These are phyloP conservation scores for Reticulitermes speratus DNA, from an alignment of 1,140 invertebrate species.

Conservation along the genomic window DNA sequence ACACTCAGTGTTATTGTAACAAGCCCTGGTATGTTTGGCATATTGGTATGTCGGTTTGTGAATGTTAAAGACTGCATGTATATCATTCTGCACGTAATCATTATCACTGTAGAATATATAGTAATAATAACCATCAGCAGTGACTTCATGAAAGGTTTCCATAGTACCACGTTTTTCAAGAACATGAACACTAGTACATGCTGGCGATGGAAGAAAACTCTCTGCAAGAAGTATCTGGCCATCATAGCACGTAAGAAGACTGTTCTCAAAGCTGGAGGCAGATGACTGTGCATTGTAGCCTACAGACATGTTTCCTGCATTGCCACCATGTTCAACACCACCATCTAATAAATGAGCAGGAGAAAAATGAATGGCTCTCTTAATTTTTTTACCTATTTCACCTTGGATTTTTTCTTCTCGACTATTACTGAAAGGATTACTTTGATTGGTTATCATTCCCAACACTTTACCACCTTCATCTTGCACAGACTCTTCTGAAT, in stretches of 20 bases:
- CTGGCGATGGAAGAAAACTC: slow-evolving; percentile 62
- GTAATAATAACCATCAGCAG: slow-evolving; percentile 77
- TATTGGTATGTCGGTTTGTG: slow-evolving; percentile 78
- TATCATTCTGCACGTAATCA: slow-evolving; percentile 72
- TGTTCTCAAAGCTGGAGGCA: slow-evolving; percentile 74
- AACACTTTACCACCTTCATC: too few relatives aligned
- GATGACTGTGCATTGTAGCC: slow-evolving; percentile 57
- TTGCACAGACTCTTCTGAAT: too few relatives aligned
- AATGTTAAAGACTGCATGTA: slow-evolving; percentile 80
- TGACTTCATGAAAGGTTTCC: slow-evolving; percentile 64
- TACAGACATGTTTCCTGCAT: slow-evolving; percentile 58
- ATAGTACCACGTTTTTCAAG: slow-evolving; percentile 64
- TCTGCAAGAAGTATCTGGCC: slow-evolving; percentile 68
- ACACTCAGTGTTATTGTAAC: slow-evolving; percentile 74
- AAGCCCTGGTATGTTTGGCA: slow-evolving; percentile 67
- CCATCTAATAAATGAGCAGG: slow-evolving; percentile 61
- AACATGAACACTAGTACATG: slow-evolving; percentile 65
- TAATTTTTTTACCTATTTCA: neutral
- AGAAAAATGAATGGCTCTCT: slow-evolving; percentile 35
- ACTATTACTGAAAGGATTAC: too few relatives aligned
- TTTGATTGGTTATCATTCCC: too few relatives aligned
- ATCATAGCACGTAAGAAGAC: slow-evolving; percentile 69
- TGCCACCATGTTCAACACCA: slow-evolving; percentile 72
- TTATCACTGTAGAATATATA: slow-evolving; percentile 86
- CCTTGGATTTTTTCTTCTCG: too few relatives aligned